Evolutionary conservation across 2,797 vertebrate species (phyloP), one percentile per base, ranked within the genome.

Genomic region (Gallinago stenura): DNA sequence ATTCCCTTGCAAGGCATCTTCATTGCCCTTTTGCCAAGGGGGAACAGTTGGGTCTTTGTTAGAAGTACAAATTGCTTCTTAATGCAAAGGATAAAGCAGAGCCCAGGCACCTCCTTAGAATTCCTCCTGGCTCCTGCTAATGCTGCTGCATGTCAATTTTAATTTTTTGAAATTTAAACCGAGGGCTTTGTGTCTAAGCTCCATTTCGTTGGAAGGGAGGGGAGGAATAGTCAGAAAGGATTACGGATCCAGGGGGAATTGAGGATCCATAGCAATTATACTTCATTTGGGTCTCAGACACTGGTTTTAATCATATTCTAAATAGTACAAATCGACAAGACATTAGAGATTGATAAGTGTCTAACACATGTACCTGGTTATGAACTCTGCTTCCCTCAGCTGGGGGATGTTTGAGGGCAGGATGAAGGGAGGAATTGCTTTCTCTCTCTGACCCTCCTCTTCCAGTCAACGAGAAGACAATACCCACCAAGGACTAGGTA

Each of bases 51-150:
- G 96, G 95, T 94, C 96, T 97, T 98, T 98, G 98, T 97, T 97
- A 97, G 97, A 97, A 98, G 98, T 98, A 98, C 98, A 98, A 98
- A 98, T 98, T 98, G 98, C 97, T 98, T 98, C 97, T 98, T 98
- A 98, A 98, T 98, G 98, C 97, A 95, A 95, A 97, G 97, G 97
- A 98, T 98, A 97, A 98, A 98, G 96, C 97, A 65, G 91, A 96
- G 96, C 89, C 95, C 60, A 37, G 94, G 97, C 96, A 93, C 97
- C 98, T 98, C 98, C 97, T 98, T 98, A 98, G 97, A 98, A 98
- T 98, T 98, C 98, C 95, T 97, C 86, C 96, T 94, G 24, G 83
- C 95, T 97, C 97, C 97, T 80, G 81, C 96, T 97, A 97, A 97
- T 97, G 97, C 97, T 83, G 72, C 98, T 97, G 97, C 97, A 98